Evolutionary conservation across 2,888 invertebrate genomes (phyloP).

Genomic region (Cylloceria caligata): DNA sequence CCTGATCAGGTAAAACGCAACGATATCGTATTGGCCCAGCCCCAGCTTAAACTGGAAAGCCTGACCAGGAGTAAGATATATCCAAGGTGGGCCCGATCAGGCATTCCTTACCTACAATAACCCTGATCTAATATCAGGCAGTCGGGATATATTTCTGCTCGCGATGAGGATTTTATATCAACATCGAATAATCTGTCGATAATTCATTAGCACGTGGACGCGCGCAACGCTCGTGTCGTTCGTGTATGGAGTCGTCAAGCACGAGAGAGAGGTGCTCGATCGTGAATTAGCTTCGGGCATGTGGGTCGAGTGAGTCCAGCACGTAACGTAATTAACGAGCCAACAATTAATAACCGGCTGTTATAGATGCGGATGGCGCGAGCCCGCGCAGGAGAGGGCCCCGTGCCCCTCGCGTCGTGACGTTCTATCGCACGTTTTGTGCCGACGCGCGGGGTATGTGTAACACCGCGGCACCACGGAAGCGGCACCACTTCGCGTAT

Average conservation of each 20-base stretch:
- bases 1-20: too few species aligned
- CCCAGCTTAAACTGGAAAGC: too few species aligned
- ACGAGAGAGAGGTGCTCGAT: slow-evolving; percentile 21
- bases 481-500: slow-evolving; percentile 16
- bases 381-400: slow-evolving; percentile 20
- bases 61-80: too few species aligned
- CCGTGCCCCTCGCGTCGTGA: slow-evolving; percentile 61
- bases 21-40: too few species aligned
- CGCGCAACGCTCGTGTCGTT: slow-evolving; percentile 4
- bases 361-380: slow-evolving; percentile 63
- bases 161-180: slow-evolving; percentile 33
- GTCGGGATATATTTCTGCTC: too few species aligned
- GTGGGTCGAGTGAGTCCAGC: slow-evolving; percentile 69
- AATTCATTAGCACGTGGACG: slow-evolving; percentile 26
- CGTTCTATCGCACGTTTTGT: slow-evolving; percentile 69
- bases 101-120: too few species aligned
- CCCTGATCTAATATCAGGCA: too few species aligned
- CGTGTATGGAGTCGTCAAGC: slow-evolving; percentile 26
- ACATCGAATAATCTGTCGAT: slow-evolving; percentile 47
- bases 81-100: too few species aligned
- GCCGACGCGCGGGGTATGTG: slow-evolving; percentile 34
- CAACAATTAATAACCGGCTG: slow-evolving; percentile 74
- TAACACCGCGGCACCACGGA: slow-evolving; percentile 35
- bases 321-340: slow-evolving; percentile 77
- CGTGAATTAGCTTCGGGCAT: slow-evolving; percentile 67